These are phyloP conservation scores for Euzetes globulus DNA, from an alignment of 2,888 invertebrate species.

Conservation along the genomic window DNA sequence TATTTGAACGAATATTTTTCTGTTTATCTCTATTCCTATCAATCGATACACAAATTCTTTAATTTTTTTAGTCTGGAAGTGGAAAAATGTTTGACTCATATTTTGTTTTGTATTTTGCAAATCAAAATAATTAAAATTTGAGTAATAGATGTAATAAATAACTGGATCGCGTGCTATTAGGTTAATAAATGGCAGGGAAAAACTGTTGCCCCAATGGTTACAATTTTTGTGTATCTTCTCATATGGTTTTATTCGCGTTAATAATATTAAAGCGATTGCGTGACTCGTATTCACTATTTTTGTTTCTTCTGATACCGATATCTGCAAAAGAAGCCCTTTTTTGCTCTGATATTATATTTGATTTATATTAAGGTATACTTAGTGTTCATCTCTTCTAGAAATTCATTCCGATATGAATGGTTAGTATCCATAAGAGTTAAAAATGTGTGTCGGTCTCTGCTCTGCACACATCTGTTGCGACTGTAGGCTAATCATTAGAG, in stretches of 20 bases:
- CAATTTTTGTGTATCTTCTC: constrained; percentile 8
- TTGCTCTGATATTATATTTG: neutral
- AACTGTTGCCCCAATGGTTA: neutral
- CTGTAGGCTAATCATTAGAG: constrained; percentile 6
- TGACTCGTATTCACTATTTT: constrained; percentile 22
- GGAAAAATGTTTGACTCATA: neutral
- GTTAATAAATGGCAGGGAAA: constrained; percentile 15
- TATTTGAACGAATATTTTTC: neutral
- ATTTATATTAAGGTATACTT: constrained; percentile 12
- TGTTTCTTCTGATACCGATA: constrained; percentile 14
- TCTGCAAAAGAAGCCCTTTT: constrained; percentile 12
- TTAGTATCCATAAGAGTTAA: constrained; percentile 1
- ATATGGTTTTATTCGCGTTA: constrained; percentile 20
- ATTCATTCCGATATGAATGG: neutral
- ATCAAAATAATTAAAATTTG: constrained; percentile 31
- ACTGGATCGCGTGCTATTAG: constrained; percentile 22
- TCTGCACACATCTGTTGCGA: constrained; percentile 27
- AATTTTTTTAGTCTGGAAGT: neutral
- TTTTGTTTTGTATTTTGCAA: neutral
- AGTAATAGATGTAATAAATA: constrained; percentile 30
- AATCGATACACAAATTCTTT: neutral
- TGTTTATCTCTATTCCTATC: neutral
- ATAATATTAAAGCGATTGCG: constrained; percentile 30
- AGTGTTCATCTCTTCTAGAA: neutral
- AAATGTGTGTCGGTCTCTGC: neutral